Percentiles rank a stretch among this genome's conserved stretches.
Evolutionary conservation across 2,797 vertebrate genomes (phyloP).

Genomic region (Lepus townsendii): DNA sequence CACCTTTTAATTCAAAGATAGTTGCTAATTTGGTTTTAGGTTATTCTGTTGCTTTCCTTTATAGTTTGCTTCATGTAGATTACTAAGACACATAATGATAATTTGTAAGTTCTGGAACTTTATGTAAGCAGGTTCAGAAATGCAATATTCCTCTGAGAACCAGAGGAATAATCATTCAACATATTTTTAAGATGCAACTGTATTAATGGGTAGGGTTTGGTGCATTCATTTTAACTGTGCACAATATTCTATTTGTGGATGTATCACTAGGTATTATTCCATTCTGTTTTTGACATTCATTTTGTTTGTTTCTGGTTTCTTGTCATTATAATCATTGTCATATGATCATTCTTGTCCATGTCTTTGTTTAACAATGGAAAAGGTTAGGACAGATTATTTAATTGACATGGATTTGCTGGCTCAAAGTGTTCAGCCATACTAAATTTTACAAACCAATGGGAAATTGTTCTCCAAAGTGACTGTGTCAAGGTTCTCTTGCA

Average conservation of each 20-base stretch:
- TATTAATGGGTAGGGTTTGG: background rate
- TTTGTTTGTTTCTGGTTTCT: background rate
- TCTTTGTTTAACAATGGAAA: background rate
- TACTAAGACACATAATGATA: background rate
- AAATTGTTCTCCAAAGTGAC: background rate
- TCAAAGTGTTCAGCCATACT: background rate
- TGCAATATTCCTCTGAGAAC: background rate
- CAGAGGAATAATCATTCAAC: background rate
- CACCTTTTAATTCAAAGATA: background rate
- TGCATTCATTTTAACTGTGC: background rate
- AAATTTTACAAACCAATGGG: background rate
- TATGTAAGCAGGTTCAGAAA: background rate
- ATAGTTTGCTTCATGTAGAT: background rate
- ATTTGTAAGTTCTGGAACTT: background rate
- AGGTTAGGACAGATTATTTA: background rate
- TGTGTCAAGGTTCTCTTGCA: background rate
- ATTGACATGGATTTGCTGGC: background rate
- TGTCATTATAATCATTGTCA: background rate
- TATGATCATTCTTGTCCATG: background rate
- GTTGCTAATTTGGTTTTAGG: background rate
- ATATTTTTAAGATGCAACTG: background rate
- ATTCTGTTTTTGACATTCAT: background rate
- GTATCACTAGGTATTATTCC: background rate
- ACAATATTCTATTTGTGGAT: background rate
- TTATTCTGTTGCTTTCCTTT: background rate